Base-by-base conservation (phyloP, 2,113 vertebrate genomes). In the Lepus europaeus region DNA sequence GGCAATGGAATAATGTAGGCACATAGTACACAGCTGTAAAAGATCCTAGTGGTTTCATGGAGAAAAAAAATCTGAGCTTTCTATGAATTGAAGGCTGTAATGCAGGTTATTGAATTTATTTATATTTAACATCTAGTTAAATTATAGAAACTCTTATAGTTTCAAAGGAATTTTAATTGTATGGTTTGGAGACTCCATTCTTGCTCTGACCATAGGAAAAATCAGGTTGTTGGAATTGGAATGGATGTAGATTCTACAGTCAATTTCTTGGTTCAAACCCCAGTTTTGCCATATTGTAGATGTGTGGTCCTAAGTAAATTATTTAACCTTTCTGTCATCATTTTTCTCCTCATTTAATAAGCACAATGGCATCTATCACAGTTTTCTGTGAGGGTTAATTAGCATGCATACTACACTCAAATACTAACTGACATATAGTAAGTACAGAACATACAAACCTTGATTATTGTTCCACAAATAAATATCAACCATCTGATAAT, bases 121-220 rank as follows among this genome's bases (percentile, higher is more conserved):
- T 76, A 6, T 27, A 61, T 64, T 74, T 86, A 70, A 56, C 33
- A 89, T 53, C 22, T 7, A 79, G 45, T 5, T 77, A 80, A 36
- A 49, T 45, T 49, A 45, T 29, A 91, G 9, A 86, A 31, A 39
- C 3, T 2, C 68, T 93, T 56, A 6, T 13, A 70, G 56, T 66
- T 77, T 89, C 83, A 8, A 25, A 93, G 68, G 10, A 63, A 66
- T 70, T 68, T 39, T 73, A 85, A 90, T 11, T 88, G 13, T 89
- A 5, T 72, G 20, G 68, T 12, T 49, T 93, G 10, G 16, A 93
- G 80, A 84, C 4, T 88, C 7, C 29, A 1, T 80, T 66, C 69
- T 95, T 29, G 13, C 23, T 63, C 29, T 79, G 33, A 5, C 2
- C 66, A 68, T 29, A 70, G 25, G 1, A 2, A 49, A 22, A 66